Base-by-base conservation (phyloP, 92 coral and sea anemone species). In the Chrysogorgia sp. region DNA sequence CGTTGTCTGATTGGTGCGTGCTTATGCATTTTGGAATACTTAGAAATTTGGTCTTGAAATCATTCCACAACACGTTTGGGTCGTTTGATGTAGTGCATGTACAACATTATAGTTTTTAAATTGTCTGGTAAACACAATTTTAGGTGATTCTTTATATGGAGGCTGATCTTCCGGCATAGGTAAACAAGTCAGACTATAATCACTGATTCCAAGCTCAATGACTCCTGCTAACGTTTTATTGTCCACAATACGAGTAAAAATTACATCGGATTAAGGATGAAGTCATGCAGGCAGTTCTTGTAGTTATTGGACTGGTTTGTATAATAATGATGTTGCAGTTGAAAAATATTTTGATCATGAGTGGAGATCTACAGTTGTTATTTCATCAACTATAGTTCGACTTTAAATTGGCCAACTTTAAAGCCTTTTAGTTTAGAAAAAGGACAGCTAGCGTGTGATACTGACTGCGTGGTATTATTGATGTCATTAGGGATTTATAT, bases 41-140 rank as follows among this genome's bases (percentile, higher is more conserved):
- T 26, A 67, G 48, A 28, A 67, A 33, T 15, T 41, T 67, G 43
- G 33, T 67, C 40, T 67, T 67, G 50, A 45, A 67, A 30, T 66
- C 35, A 29, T 40, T 24, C 74, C 74, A 66, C 74, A 66, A 29
- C 7, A 40, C 35, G 28, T 40, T 66, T 35, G 74, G 74, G 12
- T 66, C 71, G 12, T 12, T 2, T 31, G 43, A 35, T 26, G 43
- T 8, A 26, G 40, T 64, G 43, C 23, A 1, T 64, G 17, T 7
- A 64, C 30, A 19, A 24, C 43, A 30, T 64, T 64, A 64, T 64
- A 64, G 34, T 30, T 23, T 40, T 64, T 64, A 37, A 33, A 64
- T 40, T 64, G 71, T 64, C 71, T 35, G 14, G 48, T 37, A 33
- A 26, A 26, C 10, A 64, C 34, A 17, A 52, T 23, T 40, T 64